A percentile compares a stretch with the other conserved stretches of the same genome.
phyloP scores from a whole-genome alignment of 2,888 invertebrate genomes.

The Lissocephala sabroskyi region DNA sequence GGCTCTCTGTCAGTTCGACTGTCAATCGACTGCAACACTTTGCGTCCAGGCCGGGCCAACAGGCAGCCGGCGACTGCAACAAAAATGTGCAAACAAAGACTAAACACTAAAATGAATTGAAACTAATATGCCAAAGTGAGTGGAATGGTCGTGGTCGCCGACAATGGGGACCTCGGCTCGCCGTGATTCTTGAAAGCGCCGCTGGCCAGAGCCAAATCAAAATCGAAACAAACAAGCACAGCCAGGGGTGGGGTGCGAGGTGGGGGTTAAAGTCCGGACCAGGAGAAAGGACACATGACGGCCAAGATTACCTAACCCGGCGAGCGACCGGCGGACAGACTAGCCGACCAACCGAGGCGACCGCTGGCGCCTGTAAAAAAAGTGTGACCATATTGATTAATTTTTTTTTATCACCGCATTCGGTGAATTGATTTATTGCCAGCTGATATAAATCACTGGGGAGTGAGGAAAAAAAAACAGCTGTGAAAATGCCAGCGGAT shows the following conservation, averaged over 20 bases:
- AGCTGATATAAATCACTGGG: conserved; percentile 65
- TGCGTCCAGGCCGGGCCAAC: conserved; percentile 15
- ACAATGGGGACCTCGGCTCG: conserved; percentile 32
- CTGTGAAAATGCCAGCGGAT: too few species aligned
- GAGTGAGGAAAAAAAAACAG: conserved; percentile 11
- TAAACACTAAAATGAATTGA: conserved; percentile 63
- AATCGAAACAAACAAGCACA: conserved; percentile 15
- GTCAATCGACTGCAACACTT: conserved; percentile 65
- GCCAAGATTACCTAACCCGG: conserved; percentile 25
- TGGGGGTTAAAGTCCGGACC: too few species aligned
- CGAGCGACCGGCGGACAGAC: neutral
- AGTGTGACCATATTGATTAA: conserved; percentile 64
- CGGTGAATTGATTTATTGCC: conserved; percentile 66
- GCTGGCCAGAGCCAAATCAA: conserved; percentile 12
- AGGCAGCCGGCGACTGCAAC: conserved; percentile 14
- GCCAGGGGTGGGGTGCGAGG: too few species aligned
- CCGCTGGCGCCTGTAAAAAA: conserved; percentile 32
- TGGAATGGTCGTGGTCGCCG: conserved; percentile 28
- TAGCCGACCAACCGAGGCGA: too few species aligned
- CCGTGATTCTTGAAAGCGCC: conserved; percentile 46
- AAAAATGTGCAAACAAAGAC: conserved; percentile 49
- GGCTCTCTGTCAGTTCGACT: conserved; percentile 62
- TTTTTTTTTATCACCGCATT: conserved; percentile 63
- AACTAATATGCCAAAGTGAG: conserved; percentile 66
- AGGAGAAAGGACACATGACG: conserved; percentile 48